phyloP scores from a whole-genome alignment of 2,888 invertebrate species.

The Thecophora atra region DNA sequence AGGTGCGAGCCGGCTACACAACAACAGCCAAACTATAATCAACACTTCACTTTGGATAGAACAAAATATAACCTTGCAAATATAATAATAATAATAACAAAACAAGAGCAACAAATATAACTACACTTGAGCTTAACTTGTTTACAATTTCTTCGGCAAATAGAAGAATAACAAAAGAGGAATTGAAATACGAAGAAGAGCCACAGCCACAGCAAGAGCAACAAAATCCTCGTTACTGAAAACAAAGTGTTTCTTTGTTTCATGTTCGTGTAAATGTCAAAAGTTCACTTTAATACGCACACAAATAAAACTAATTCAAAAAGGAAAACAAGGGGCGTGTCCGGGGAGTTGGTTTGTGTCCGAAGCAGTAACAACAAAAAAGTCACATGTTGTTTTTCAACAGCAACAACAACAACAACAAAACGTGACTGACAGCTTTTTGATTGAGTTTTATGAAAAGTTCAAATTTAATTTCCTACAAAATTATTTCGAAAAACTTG shows the following conservation, averaged over 20 bases:
- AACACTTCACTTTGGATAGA: constrained; percentile 12
- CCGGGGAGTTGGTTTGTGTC: too few species aligned
- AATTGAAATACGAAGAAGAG: too few species aligned
- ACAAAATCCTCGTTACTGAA: not conserved
- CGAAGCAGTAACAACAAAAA: constrained; percentile 7
- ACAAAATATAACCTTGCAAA: constrained; percentile 23
- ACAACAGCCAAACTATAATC: constrained; percentile 12
- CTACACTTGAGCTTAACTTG: constrained; percentile 21
- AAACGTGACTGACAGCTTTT: constrained; percentile 34
- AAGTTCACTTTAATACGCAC: constrained; percentile 22
- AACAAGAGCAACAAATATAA: not conserved
- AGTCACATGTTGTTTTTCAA: constrained; percentile 7
- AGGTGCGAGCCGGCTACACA: not conserved
- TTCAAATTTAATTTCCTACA: constrained; percentile 29
- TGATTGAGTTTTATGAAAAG: constrained; percentile 36
- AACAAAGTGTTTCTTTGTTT: constrained; percentile 3
- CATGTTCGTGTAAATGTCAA: constrained; percentile 18
- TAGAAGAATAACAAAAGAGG: constrained; percentile 6
- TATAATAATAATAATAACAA: not conserved
- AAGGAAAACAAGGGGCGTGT: not conserved
- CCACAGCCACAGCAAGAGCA: not conserved
- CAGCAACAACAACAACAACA: constrained; percentile 22
- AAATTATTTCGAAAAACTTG: not conserved
- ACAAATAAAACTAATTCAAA: constrained; percentile 25
- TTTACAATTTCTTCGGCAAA: constrained; percentile 24